phyloP scores from a whole-genome alignment of 2,888 invertebrate genomes.

The Pseudococcus longispinus region DNA sequence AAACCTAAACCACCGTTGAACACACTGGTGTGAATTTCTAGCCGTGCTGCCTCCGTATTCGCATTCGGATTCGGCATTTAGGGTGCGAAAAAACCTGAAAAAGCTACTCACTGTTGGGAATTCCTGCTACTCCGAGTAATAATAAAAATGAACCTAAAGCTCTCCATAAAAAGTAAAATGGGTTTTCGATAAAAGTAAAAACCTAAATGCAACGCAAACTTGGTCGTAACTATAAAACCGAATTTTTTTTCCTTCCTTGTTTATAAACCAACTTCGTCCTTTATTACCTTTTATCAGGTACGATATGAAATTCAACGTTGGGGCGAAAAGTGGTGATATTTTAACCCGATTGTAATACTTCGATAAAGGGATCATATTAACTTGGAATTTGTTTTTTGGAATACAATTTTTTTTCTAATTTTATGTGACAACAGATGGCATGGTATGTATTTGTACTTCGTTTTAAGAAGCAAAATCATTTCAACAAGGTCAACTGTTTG shows the following conservation, averaged over 20 bases:
- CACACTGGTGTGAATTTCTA: neutral
- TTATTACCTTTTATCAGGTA: conserved; percentile 42
- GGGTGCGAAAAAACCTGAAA: neutral
- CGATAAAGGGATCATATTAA: neutral
- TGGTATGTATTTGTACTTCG: too few relatives aligned
- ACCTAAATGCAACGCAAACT: conserved; percentile 30
- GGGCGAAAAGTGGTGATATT: neutral
- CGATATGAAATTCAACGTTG: conserved; percentile 32
- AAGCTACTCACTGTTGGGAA: conserved; percentile 1
- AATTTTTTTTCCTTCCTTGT: conserved; percentile 41
- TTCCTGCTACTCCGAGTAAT: neutral
- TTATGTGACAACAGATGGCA: too few relatives aligned
- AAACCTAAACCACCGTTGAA: too few relatives aligned
- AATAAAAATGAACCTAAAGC: conserved; percentile 34
- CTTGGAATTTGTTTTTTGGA: neutral
- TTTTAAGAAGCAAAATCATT: too few relatives aligned
- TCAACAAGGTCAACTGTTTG: too few relatives aligned
- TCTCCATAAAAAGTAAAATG: conserved; percentile 35
- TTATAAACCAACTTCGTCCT: conserved; percentile 43
- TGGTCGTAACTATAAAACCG: conserved; percentile 38
- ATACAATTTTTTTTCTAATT: too few relatives aligned
- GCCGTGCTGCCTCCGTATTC: neutral
- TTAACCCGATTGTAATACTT: neutral
- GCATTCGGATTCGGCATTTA: neutral
- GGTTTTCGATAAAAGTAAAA: conserved; percentile 42